Evolutionary conservation across 2,797 vertebrate genomes (phyloP).

Genomic region (Esox masquinongy): DNA sequence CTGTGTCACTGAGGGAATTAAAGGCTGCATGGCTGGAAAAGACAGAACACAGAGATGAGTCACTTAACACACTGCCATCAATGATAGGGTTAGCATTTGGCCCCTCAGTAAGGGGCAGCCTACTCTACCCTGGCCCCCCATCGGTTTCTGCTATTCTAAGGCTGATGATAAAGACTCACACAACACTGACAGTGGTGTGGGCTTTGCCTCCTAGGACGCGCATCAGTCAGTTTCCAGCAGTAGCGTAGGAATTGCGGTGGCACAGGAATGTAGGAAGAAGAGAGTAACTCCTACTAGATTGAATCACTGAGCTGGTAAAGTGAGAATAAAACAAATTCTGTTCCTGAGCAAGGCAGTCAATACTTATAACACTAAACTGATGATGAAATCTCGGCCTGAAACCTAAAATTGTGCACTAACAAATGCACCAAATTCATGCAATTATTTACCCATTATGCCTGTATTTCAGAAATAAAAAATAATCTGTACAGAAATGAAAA

Average conservation of each 20-base stretch:
- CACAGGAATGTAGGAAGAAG: slow-evolving; percentile 19
- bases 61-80: slow-evolving; percentile 37
- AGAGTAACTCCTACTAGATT: slow-evolving; percentile 6
- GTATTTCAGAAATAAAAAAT: no score
- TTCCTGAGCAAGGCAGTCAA: no score
- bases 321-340: no score
- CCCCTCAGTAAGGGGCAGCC: slow-evolving; percentile 12
- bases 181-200: slow-evolving; percentile 30
- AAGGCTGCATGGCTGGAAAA: slow-evolving; percentile 11
- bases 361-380: not conserved
- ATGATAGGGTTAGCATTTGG: slow-evolving; percentile 33
- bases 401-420: not conserved
- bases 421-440: not conserved
- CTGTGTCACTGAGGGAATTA: slow-evolving; percentile 29
- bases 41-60: slow-evolving; percentile 38
- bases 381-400: not conserved
- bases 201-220: slow-evolving; percentile 35
- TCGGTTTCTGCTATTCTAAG: slow-evolving; percentile 37
- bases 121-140: slow-evolving; percentile 17
- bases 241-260: slow-evolving; percentile 22
- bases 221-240: slow-evolving; percentile 15
- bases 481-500: not conserved
- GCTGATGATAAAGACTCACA: slow-evolving; percentile 32
- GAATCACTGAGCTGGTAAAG: no score
- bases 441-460: not conserved